phyloP scores from a whole-genome alignment of 1,140 invertebrate species.

The Cotesia chilonis region DNA sequence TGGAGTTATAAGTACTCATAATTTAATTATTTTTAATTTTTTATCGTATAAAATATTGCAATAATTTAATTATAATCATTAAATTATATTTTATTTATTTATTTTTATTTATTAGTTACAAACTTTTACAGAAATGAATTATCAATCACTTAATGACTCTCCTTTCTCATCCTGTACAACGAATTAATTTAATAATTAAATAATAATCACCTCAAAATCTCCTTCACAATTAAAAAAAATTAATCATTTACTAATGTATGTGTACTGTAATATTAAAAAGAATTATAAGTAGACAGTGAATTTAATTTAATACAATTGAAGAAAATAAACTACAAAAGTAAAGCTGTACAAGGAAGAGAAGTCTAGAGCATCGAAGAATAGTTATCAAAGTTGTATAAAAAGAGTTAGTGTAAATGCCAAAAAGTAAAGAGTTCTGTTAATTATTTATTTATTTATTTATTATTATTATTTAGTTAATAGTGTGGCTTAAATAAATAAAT shows the following conservation, averaged over 20 bases:
- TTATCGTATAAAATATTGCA: too few relatives aligned
- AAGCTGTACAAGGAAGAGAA: slow-evolving; percentile 42
- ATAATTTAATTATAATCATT: too few relatives aligned
- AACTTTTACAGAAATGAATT: slow-evolving; percentile 24
- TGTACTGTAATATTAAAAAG: not conserved
- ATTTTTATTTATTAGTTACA: slow-evolving; percentile 16
- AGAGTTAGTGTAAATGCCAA: slow-evolving; percentile 20
- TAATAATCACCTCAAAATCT: slow-evolving; percentile 4
- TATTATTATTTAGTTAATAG: slow-evolving; percentile 32
- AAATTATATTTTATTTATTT: too few relatives aligned
- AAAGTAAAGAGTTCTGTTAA: slow-evolving; percentile 28
- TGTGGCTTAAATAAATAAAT: slow-evolving; percentile 10
- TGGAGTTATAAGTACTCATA: too few relatives aligned
- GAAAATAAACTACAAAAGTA: slow-evolving; percentile 24
- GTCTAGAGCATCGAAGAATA: slow-evolving; percentile 25
- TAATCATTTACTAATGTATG: not conserved
- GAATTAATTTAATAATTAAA: slow-evolving; percentile 24
- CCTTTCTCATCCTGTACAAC: slow-evolving; percentile 38
- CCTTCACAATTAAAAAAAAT: too few relatives aligned
- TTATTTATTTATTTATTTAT: slow-evolving; percentile 29
- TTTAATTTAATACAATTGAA: slow-evolving; percentile 2
- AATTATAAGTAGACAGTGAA: slow-evolving; percentile 6
- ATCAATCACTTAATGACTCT: slow-evolving; percentile 31
- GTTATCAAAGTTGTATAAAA: slow-evolving; percentile 15
- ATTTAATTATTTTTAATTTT: too few relatives aligned